Conservation (phyloP, 2,888 invertebrate genomes). For the Nymphalis urticae region DNA sequence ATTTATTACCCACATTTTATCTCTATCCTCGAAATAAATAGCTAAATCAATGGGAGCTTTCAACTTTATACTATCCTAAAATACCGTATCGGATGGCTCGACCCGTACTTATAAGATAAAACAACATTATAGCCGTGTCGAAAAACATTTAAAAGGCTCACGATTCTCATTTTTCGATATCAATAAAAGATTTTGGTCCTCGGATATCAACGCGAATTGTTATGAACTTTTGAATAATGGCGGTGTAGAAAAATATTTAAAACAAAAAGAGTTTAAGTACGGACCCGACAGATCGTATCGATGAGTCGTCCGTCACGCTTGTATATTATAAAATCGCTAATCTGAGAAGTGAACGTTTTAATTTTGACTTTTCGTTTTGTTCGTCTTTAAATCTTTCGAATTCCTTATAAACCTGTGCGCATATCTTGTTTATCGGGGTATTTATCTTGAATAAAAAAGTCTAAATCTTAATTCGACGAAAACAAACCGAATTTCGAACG, state of each 20-base stretch:
- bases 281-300: slow-evolving; percentile 77
- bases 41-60: slow-evolving; percentile 55
- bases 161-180: slow-evolving; percentile 71
- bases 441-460: slow-evolving; percentile 55
- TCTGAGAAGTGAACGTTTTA: slow-evolving; percentile 76
- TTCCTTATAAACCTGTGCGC: slow-evolving; percentile 64
- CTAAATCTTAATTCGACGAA: slow-evolving; percentile 57
- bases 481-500: slow-evolving; percentile 60
- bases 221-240: slow-evolving; percentile 80
- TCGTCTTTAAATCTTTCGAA: slow-evolving; percentile 56
- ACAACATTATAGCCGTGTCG: slow-evolving; percentile 53
- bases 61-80: slow-evolving; percentile 47
- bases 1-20: slow-evolving; percentile 37
- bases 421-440: slow-evolving; percentile 61
- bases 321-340: slow-evolving; percentile 80
- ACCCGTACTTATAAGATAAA: slow-evolving; percentile 65
- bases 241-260: slow-evolving; percentile 70
- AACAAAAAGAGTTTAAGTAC: slow-evolving; percentile 78
- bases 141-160: slow-evolving; percentile 60
- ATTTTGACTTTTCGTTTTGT: slow-evolving; percentile 72
- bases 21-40: slow-evolving; percentile 50
- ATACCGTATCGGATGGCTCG: slow-evolving; percentile 46
- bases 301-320: slow-evolving; percentile 79
- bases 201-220: slow-evolving; percentile 69
- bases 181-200: slow-evolving; percentile 71